phyloP scores from a whole-genome alignment of 2,113 vertebrate species.

The Lichenostomus cassidix region DNA sequence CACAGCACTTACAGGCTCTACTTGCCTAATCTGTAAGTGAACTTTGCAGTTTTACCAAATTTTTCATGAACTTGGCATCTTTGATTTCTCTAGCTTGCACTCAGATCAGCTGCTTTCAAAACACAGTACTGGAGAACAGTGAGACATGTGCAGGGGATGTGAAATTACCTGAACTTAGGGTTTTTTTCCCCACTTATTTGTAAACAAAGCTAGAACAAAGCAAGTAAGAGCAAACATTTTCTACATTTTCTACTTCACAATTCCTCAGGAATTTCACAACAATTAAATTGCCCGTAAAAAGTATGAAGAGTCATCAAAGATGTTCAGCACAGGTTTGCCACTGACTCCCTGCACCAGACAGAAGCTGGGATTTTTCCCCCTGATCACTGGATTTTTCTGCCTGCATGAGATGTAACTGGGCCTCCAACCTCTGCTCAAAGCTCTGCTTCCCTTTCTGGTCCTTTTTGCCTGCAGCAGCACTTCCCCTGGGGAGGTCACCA shows the following conservation, averaged over 20 bases:
- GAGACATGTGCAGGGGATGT: not conserved
- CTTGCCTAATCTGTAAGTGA: not conserved
- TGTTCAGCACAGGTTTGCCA: not conserved
- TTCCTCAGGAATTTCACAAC: not conserved
- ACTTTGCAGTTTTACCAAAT: not conserved
- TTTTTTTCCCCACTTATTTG: not conserved
- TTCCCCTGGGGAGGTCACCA: not conserved
- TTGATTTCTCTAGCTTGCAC: not conserved
- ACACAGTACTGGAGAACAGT: not conserved
- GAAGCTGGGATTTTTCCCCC: not conserved
- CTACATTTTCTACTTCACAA: not conserved
- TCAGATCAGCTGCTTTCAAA: not conserved
- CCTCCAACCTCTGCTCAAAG: not conserved
- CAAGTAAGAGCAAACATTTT: not conserved
- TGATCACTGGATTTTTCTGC: not conserved
- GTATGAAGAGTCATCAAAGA: not conserved
- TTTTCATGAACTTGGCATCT: not conserved
- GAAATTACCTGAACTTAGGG: not conserved
- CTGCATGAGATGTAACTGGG: not conserved
- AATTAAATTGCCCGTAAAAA: not conserved
- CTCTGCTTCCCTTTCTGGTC: not conserved
- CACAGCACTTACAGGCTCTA: not conserved
- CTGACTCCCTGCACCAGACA: not conserved
- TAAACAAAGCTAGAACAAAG: not conserved
- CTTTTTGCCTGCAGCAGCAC: not conserved